phyloP scores from a whole-genome alignment of 2,113 vertebrate species.

The Oplegnathus fasciatus region DNA sequence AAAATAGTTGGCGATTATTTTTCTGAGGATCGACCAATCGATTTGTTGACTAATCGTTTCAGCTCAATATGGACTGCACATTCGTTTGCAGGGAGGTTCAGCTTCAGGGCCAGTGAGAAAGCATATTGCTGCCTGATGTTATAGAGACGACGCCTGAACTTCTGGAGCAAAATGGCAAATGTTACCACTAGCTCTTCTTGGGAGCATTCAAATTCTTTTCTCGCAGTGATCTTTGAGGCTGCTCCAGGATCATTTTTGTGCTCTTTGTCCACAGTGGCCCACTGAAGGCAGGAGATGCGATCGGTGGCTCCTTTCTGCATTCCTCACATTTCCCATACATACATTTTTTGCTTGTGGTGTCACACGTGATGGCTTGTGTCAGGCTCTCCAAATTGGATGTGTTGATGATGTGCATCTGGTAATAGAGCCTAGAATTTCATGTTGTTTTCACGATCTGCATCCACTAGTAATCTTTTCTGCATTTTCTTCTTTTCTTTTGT shows the following conservation, averaged over 20 bases:
- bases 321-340: not conserved
- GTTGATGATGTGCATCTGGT: not conserved
- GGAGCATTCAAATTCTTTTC: not conserved
- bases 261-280: not conserved
- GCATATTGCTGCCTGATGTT: not conserved
- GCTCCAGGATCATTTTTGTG: not conserved
- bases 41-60: too few relatives aligned
- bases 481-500: not conserved
- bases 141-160: not conserved
- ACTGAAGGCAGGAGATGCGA: not conserved
- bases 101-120: not conserved
- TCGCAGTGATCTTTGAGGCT: not conserved
- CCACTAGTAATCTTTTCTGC: not conserved
- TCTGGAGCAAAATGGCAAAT: not conserved
- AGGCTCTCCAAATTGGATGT: not conserved
- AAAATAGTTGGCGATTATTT: too few relatives aligned
- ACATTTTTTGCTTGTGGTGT: not conserved
- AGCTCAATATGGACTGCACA: not conserved
- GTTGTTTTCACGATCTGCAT: not conserved
- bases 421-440: not conserved
- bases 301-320: not conserved
- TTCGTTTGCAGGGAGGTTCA: not conserved
- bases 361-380: not conserved
- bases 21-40: too few relatives aligned
- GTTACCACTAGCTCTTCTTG: not conserved